Evolutionary conservation across 64 coral and sea anemone genomes (phyloP).

Genomic region (Anthopleura sola): DNA sequence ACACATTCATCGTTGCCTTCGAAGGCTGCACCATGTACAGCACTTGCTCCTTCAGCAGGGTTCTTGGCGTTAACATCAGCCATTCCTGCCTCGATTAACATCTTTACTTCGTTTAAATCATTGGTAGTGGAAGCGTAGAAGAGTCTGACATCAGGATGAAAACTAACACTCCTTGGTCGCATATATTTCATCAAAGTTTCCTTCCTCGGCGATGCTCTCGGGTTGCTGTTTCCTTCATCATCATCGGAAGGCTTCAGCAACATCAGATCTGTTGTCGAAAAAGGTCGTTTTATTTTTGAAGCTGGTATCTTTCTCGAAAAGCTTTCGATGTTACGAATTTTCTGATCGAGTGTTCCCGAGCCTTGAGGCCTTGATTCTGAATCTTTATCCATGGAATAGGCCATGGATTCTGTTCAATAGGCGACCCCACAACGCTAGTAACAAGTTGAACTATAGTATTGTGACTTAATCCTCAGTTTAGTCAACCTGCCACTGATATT

Average conservation of each 20-base stretch:
- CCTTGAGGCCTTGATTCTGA: background rate
- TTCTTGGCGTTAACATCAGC: constrained; percentile 77
- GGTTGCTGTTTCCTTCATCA: background rate
- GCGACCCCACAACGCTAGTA: background rate
- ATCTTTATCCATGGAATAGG: background rate
- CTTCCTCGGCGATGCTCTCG: background rate
- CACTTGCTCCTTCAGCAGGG: constrained; percentile 80
- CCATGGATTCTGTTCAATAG: background rate
- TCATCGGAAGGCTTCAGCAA: constrained; percentile 5
- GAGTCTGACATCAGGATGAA: constrained; percentile 77
- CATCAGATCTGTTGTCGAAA: constrained; percentile 11
- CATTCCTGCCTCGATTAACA: constrained; percentile 70
- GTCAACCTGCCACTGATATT: background rate
- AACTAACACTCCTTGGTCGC: constrained; percentile 84
- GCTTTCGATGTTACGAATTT: background rate
- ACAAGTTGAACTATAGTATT: too few species aligned
- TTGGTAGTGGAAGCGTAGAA: constrained; percentile 84
- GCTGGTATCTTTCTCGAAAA: background rate
- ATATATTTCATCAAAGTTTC: constrained; percentile 46
- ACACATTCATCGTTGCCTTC: constrained; percentile 73
- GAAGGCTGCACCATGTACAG: constrained; percentile 68
- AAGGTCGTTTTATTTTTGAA: background rate
- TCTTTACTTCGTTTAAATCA: constrained; percentile 72
- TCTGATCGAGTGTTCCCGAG: background rate
- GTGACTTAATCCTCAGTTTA: background rate